Evolutionary conservation across 2,888 invertebrate species (phyloP).

Genomic region (Helobdella robusta): DNA sequence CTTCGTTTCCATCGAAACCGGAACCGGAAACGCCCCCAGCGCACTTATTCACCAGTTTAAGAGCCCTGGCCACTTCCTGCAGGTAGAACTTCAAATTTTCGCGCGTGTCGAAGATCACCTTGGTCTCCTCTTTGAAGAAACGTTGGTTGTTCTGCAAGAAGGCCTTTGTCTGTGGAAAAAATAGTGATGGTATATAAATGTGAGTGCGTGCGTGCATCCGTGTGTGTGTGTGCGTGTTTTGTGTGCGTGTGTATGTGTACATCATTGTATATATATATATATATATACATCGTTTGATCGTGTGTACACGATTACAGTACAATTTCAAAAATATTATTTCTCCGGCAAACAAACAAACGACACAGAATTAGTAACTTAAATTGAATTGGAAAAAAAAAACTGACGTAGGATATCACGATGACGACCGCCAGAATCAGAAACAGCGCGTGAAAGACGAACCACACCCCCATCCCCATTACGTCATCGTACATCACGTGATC

Average conservation of each 20-base stretch:
- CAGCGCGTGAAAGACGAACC: constrained; percentile 4
- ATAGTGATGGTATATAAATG: too few species aligned
- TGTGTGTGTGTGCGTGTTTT: too few species aligned
- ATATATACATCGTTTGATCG: too few species aligned
- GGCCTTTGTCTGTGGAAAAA: constrained; percentile 41
- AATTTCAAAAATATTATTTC: constrained; percentile 46
- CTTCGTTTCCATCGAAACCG: too few species aligned
- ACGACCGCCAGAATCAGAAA: background rate
- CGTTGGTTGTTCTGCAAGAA: constrained; percentile 41
- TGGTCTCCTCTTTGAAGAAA: constrained; percentile 37
- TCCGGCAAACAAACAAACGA: constrained; percentile 30
- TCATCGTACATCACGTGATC: too few species aligned
- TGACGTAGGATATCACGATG: background rate
- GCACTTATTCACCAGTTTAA: background rate
- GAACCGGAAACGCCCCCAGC: too few species aligned
- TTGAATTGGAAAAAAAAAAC: constrained; percentile 13
- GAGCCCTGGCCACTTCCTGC: constrained; percentile 34
- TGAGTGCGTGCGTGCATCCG: too few species aligned
- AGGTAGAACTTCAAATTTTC: constrained; percentile 39
- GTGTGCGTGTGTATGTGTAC: too few species aligned
- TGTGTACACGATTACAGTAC: too few species aligned
- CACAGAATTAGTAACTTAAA: background rate
- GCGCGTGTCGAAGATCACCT: constrained; percentile 38
- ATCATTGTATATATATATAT: too few species aligned
- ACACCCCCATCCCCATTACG: background rate